phyloP scores from a whole-genome alignment of 2,113 vertebrate genomes.

The Canis aureus region DNA sequence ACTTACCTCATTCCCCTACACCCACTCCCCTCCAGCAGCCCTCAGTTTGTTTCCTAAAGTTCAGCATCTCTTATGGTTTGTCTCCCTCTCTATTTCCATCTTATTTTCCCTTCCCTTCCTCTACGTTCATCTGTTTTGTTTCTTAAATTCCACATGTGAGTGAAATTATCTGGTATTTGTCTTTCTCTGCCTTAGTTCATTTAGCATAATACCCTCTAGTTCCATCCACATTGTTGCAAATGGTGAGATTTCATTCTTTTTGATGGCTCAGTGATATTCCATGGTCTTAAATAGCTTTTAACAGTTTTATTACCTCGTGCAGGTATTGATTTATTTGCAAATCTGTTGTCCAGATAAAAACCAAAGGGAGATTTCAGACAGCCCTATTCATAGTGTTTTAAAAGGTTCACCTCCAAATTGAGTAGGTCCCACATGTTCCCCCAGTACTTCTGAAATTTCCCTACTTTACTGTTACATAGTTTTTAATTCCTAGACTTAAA shows the following conservation, averaged over 20 bases:
- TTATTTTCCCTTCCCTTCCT: neutral
- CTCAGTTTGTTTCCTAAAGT: neutral
- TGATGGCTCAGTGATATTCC: neutral
- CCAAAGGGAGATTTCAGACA: conserved; percentile 17
- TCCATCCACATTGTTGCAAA: neutral
- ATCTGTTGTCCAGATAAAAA: neutral
- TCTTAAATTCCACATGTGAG: neutral
- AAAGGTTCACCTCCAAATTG: neutral
- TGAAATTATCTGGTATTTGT: neutral
- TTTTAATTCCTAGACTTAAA: neutral
- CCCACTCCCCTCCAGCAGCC: neutral
- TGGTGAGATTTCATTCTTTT: neutral
- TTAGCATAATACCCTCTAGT: neutral
- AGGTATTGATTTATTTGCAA: neutral
- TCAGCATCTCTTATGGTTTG: neutral
- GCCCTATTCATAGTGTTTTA: neutral
- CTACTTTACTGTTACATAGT: neutral
- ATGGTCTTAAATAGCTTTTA: neutral
- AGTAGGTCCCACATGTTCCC: neutral
- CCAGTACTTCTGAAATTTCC: neutral
- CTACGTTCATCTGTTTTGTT: neutral
- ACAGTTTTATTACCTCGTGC: neutral
- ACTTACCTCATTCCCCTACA: neutral
- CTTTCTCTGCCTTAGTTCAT: neutral
- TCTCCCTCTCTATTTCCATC: neutral